Evolutionary conservation across 30 jellyfish, hydroid and myxozoan genomes (phyloP).

Genomic region (Pelagia noctiluca): DNA sequence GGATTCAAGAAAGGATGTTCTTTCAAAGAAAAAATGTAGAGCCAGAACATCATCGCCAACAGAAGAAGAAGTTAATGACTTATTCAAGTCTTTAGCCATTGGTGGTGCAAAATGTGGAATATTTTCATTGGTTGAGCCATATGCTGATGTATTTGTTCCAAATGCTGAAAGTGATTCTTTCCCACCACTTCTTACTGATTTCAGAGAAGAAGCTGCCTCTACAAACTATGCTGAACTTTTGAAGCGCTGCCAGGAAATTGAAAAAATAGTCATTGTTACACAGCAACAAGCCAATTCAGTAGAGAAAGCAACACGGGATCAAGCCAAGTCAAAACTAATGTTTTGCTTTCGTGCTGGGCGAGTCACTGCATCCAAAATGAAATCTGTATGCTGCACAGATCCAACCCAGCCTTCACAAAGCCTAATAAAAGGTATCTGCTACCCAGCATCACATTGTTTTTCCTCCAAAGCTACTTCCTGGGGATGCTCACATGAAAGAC

Average conservation of each 20-base stretch:
- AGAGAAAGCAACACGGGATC: conserved; percentile 38
- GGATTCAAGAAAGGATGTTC: neutral
- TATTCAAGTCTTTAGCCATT: neutral
- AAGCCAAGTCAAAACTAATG: conserved; percentile 12
- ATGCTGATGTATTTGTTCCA: neutral
- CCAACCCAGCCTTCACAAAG: conserved; percentile 16
- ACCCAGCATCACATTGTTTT: conserved; percentile 9
- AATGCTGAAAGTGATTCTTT: neutral
- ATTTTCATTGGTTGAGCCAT: conserved; percentile 7
- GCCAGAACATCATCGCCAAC: neutral
- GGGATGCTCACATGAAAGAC: conserved; percentile 27
- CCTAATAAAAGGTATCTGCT: conserved; percentile 30
- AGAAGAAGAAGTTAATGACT: neutral
- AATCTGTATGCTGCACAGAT: conserved; percentile 18
- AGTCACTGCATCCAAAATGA: conserved; percentile 33
- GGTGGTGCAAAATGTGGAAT: conserved; percentile 16
- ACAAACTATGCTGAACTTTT: neutral
- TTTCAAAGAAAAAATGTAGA: neutral
- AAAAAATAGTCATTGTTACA: neutral
- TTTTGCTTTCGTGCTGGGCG: conserved; percentile 35
- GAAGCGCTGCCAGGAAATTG: conserved; percentile 6
- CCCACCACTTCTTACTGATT: conserved; percentile 14
- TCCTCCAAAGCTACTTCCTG: conserved; percentile 29
- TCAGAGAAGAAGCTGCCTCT: conserved; percentile 10
- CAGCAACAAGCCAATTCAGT: neutral